phyloP scores from a whole-genome alignment of 2,888 invertebrate species.

The Troides helena region DNA sequence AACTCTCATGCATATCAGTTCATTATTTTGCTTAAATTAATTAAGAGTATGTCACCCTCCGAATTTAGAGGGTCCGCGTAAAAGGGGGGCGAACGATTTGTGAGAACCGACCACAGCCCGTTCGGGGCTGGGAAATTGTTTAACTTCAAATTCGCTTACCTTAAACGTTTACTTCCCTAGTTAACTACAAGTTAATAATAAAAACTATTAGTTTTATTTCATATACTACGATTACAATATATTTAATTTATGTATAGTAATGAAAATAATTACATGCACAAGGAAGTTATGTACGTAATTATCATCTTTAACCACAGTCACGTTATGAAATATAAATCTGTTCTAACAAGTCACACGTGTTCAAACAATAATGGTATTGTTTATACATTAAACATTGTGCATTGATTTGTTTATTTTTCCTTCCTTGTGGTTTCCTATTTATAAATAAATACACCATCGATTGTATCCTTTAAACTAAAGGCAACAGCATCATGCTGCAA shows the following conservation, averaged over 20 bases:
- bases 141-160: constrained; percentile 44
- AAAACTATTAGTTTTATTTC: no score
- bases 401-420: constrained; percentile 34
- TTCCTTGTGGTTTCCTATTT: constrained; percentile 29
- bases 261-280: no score
- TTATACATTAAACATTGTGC: constrained; percentile 25
- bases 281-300: background rate
- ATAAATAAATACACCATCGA: constrained; percentile 11
- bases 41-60: constrained; percentile 62
- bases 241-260: no score
- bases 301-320: background rate
- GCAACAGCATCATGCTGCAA: background rate
- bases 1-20: constrained; percentile 68
- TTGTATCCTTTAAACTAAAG: background rate
- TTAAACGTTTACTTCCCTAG: constrained; percentile 31
- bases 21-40: constrained; percentile 71
- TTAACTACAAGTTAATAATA: no score
- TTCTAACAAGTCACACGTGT: background rate
- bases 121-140: constrained; percentile 48
- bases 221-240: no score
- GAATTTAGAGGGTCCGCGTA: constrained; percentile 43
- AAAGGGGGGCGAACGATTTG: constrained; percentile 63
- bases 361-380: background rate
- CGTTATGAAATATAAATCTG: background rate
- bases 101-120: constrained; percentile 66